A percentile compares a stretch with the other conserved stretches of the same genome.
phyloP scores from a whole-genome alignment of 2,888 invertebrate genomes.

The Torymus tubicola region DNA sequence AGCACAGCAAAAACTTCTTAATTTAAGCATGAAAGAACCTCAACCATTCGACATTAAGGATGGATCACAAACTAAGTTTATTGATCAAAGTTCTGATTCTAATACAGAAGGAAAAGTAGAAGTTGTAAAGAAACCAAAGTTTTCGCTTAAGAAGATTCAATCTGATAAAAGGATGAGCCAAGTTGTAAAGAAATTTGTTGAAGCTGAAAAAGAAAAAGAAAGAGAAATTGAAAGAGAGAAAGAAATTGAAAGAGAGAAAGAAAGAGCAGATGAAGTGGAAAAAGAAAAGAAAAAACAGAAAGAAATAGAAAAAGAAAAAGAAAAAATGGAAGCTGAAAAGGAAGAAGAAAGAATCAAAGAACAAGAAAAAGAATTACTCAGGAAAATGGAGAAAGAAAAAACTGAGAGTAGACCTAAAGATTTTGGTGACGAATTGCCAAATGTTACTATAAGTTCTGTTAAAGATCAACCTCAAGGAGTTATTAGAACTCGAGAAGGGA shows the following conservation, averaged over 20 bases:
- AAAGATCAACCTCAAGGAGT: slow-evolving; percentile 55
- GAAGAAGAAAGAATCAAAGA: slow-evolving; percentile 51
- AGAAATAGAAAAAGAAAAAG: slow-evolving; percentile 5
- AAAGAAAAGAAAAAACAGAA: slow-evolving; percentile 45
- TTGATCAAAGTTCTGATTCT: slow-evolving; percentile 71
- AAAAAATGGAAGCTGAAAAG: slow-evolving; percentile 38
- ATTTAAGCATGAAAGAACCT: slow-evolving; percentile 14
- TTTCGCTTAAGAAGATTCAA: slow-evolving; percentile 54
- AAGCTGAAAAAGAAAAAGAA: slow-evolving; percentile 69
- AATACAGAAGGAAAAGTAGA: slow-evolving; percentile 42
- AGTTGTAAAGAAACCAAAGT: slow-evolving; percentile 33
- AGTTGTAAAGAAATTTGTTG: slow-evolving; percentile 54
- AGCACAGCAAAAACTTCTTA: slow-evolving; percentile 35
- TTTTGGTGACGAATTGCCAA: slow-evolving; percentile 67
- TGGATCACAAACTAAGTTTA: slow-evolving; percentile 68
- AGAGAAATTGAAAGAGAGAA: slow-evolving; percentile 66
- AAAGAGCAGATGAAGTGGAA: slow-evolving; percentile 59
- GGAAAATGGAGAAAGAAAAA: neutral
- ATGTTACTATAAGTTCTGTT: slow-evolving; percentile 67
- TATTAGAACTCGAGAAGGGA: slow-evolving; percentile 41
- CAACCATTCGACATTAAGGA: slow-evolving; percentile 59
- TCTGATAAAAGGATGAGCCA: slow-evolving; percentile 55
- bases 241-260: slow-evolving; percentile 69
- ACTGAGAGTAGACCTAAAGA: slow-evolving; percentile 49
- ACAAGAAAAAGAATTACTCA: slow-evolving; percentile 28